Evolutionary conservation across 2,113 vertebrate genomes (phyloP).

Genomic region (Cebidichthys violaceus): DNA sequence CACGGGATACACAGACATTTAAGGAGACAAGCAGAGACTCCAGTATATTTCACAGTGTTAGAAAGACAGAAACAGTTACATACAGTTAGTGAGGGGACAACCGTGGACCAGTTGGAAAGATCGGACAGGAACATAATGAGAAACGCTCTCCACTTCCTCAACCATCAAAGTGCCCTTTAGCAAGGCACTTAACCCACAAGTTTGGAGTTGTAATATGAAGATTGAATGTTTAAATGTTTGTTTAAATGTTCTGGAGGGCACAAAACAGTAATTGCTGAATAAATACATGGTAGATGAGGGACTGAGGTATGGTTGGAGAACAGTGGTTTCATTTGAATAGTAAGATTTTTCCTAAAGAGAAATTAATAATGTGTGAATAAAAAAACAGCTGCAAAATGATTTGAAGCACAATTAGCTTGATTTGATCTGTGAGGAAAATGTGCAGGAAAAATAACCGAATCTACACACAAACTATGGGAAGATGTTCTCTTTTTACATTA

Average conservation of each 20-base stretch:
- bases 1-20: slow-evolving; percentile 13
- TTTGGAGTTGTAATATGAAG: background rate
- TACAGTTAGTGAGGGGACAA: background rate
- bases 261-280: slow-evolving; percentile 3
- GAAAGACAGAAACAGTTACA: slow-evolving; percentile 9
- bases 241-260: background rate
- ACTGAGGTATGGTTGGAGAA: background rate
- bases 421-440: background rate
- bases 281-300: background rate
- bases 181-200: slow-evolving; percentile 23
- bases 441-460: background rate
- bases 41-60: slow-evolving; percentile 43
- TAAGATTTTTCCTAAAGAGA: background rate
- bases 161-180: slow-evolving; percentile 6
- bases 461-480: background rate
- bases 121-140: background rate
- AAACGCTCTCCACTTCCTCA: slow-evolving; percentile 21
- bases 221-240: background rate
- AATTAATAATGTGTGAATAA: background rate
- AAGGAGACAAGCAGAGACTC: background rate
- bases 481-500: background rate
- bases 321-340: slow-evolving; percentile 4
- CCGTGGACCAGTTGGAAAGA: background rate
- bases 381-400: background rate
- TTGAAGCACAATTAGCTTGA: background rate